Conservation (phyloP, 2,113 vertebrate species). For the Myrmecobius fasciatus region DNA sequence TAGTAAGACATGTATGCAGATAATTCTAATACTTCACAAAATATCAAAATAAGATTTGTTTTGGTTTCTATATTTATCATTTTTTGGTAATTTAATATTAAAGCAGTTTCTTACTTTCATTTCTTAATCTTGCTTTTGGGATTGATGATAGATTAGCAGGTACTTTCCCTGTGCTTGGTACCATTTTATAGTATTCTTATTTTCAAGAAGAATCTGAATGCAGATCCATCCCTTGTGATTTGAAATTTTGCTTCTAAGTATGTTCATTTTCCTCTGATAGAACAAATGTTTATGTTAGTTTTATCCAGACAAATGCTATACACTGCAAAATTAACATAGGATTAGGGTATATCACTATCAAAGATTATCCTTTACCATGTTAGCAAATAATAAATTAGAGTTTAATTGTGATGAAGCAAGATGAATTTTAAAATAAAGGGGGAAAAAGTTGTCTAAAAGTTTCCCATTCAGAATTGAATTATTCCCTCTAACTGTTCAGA, state of each 20-base stretch:
- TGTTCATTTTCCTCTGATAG: not conserved
- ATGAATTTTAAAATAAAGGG: slow-evolving; percentile 4
- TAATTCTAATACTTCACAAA: not conserved
- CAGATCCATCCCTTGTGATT: not conserved
- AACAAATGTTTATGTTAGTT: not conserved
- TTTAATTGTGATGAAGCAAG: not conserved
- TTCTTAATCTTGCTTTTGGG: not conserved
- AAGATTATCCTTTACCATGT: not conserved
- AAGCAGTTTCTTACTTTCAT: not conserved
- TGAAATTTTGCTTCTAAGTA: not conserved
- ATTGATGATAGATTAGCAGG: not conserved
- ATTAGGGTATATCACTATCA: not conserved
- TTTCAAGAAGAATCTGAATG: not conserved
- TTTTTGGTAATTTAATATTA: not conserved
- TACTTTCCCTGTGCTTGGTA: not conserved
- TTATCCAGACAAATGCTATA: not conserved
- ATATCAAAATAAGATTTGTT: not conserved
- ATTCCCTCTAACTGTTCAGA: not conserved
- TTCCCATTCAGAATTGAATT: not conserved
- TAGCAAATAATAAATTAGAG: slow-evolving; percentile 5
- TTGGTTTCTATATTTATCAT: not conserved
- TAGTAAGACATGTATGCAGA: not conserved
- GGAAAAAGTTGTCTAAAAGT: not conserved
- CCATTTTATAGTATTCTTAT: not conserved
- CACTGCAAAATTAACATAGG: not conserved